Percentiles rank a stretch among this genome's conserved stretches.
phyloP scores from a whole-genome alignment of 2,113 vertebrate genomes.

The Stigmatopora argus region DNA sequence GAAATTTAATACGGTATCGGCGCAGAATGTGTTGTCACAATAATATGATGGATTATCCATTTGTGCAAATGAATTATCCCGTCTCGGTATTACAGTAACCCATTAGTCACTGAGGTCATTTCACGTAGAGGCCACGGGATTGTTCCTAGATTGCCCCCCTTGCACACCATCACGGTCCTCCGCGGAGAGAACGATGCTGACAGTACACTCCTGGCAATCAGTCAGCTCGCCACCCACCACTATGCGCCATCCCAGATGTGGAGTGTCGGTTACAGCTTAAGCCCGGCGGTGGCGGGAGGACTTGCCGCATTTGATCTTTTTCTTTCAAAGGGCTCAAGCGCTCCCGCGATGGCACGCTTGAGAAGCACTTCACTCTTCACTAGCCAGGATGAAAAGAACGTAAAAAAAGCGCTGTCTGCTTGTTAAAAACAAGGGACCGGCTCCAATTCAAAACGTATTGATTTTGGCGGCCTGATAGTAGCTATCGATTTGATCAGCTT shows the following conservation, averaged over 20 bases:
- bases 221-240: conserved; percentile 72
- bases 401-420: conserved; percentile 35
- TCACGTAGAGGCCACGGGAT: conserved; percentile 20
- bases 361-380: conserved; percentile 58
- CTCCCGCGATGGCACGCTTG: conserved; percentile 60
- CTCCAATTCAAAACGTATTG: conserved; percentile 40
- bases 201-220: conserved; percentile 66
- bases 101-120: conserved; percentile 50
- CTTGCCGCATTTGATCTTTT: conserved; percentile 68
- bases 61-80: conserved; percentile 56
- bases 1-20: conserved; percentile 29
- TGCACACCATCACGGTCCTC: conserved; percentile 46
- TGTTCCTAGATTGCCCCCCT: conserved; percentile 22
- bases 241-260: conserved; percentile 62
- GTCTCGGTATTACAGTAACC: conserved; percentile 45
- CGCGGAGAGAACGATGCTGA: conserved; percentile 56
- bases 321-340: conserved; percentile 66
- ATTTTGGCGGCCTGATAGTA: conserved; percentile 30
- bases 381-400: conserved; percentile 42
- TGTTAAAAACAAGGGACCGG: conserved; percentile 46
- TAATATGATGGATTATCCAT: conserved; percentile 60
- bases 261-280: conserved; percentile 60
- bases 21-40: conserved; percentile 45
- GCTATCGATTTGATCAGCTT: conserved; percentile 46
- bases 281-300: conserved; percentile 55